These are phyloP conservation scores for Tympanoctomys barrerae DNA, from an alignment of 2,797 vertebrate genomes.

Conservation along the genomic window DNA sequence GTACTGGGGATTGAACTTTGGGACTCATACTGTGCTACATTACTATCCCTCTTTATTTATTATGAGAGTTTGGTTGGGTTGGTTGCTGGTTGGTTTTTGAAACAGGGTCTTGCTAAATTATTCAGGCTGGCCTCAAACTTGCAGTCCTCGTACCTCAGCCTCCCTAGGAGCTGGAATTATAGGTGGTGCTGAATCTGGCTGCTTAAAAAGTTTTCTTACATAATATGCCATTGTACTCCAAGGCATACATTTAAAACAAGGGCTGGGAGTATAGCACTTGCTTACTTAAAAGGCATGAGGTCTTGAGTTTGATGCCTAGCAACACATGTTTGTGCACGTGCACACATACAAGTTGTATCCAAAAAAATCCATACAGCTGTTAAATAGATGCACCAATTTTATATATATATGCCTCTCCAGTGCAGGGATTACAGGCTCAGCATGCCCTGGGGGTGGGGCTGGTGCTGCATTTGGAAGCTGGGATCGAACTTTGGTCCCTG, in stretches of 20 bases:
- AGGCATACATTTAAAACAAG: conserved; percentile 48
- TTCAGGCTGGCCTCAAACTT: neutral
- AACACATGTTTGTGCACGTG: neutral
- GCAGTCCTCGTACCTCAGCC: neutral
- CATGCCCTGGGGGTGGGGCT: too few relatives aligned
- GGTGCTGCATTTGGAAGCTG: too few relatives aligned
- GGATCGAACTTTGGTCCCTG: too few relatives aligned
- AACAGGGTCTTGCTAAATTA: neutral
- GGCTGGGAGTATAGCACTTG: neutral
- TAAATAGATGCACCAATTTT: neutral
- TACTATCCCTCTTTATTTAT: neutral
- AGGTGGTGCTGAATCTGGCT: neutral
- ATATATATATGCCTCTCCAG: too few relatives aligned
- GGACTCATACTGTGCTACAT: neutral
- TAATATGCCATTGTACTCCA: conserved; percentile 2
- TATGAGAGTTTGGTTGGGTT: neutral
- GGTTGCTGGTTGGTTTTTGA: neutral
- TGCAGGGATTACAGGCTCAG: too few relatives aligned
- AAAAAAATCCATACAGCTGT: neutral
- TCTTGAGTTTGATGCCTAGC: neutral
- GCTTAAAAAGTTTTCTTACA: conserved; percentile 19
- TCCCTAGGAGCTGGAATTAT: neutral
- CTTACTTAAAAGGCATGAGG: neutral
- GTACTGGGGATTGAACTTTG: neutral
- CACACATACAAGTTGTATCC: neutral